Conservation (phyloP, 35 echinoderm and acorn worm genomes). For the Apostichopus japonicus region DNA sequence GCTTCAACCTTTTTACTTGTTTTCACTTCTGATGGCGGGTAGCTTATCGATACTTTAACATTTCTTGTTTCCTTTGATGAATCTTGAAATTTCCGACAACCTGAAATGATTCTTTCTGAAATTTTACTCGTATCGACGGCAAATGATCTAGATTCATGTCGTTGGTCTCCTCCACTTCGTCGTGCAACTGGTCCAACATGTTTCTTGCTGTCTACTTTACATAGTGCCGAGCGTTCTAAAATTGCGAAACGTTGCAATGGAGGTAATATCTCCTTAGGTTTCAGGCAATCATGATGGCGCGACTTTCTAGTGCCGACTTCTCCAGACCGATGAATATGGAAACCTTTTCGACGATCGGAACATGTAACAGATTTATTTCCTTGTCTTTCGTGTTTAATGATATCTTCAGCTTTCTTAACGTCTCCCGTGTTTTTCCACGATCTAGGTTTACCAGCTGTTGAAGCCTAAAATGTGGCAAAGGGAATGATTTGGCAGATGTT, state of each 20-base stretch:
- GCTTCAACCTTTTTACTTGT: not conserved
- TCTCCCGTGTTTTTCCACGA: not conserved
- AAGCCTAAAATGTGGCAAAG: not conserved
- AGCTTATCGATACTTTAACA: not conserved
- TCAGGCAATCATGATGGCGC: not conserved
- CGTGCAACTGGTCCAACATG: not conserved
- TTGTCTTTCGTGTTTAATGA: not conserved
- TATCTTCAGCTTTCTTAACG: not conserved
- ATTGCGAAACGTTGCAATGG: constrained; percentile 1
- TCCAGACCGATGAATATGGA: not conserved
- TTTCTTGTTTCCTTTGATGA: not conserved
- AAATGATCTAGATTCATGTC: not conserved
- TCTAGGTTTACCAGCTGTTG: not conserved
- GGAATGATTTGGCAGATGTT: not conserved
- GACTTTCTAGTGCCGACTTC: not conserved
- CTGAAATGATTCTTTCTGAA: not conserved
- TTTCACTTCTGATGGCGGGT: not conserved
- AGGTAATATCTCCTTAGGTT: constrained; percentile 35
- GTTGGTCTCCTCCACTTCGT: constrained; percentile 19
- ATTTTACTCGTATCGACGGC: constrained; percentile 1
- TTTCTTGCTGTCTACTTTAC: not conserved
- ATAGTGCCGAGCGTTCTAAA: not conserved
- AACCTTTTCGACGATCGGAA: not conserved
- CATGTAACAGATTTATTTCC: not conserved
- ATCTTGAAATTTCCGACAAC: constrained; percentile 4